Percentiles rank a stretch among this genome's conserved stretches.
These are phyloP conservation scores for Tympanuchus pallidicinctus DNA, from an alignment of 2,113 vertebrate species.

Conservation along the genomic window DNA sequence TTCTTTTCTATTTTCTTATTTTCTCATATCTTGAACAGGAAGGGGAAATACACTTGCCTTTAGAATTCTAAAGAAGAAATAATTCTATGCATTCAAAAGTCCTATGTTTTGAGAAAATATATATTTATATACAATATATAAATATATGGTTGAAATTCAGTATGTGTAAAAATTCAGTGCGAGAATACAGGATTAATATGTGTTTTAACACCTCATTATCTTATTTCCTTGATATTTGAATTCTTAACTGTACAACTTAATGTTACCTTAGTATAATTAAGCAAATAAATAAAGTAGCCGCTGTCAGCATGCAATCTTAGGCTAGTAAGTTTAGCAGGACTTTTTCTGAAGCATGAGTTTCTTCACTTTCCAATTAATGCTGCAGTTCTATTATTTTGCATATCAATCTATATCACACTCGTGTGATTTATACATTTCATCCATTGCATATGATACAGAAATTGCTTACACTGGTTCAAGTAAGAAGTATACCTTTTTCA, in stretches of 20 bases:
- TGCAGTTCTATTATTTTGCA: not conserved
- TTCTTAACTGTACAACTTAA: not conserved
- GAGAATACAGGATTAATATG: not conserved
- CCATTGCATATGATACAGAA: not conserved
- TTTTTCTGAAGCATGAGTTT: not conserved
- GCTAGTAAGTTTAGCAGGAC: not conserved
- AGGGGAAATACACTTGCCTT: not conserved
- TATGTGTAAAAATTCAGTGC: not conserved
- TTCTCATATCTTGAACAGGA: not conserved
- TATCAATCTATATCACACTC: not conserved
- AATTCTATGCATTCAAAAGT: not conserved
- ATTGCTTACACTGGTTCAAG: not conserved
- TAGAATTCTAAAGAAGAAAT: not conserved
- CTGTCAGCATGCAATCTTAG: not conserved
- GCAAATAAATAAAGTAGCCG: not conserved
- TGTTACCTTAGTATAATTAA: not conserved
- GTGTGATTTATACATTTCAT: not conserved
- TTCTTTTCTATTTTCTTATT: not conserved
- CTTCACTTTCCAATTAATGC: not conserved
- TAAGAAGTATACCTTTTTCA: not conserved
- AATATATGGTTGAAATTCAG: not conserved
- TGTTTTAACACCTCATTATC: not conserved
- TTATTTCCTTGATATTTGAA: not conserved
- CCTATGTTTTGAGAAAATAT: not conserved
- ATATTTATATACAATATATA: not conserved